Percentiles rank a stretch among this genome's conserved stretches.
These are phyloP conservation scores for Sminthopsis crassicaudata DNA, from an alignment of 2,113 vertebrate genomes.

Conservation along the genomic window DNA sequence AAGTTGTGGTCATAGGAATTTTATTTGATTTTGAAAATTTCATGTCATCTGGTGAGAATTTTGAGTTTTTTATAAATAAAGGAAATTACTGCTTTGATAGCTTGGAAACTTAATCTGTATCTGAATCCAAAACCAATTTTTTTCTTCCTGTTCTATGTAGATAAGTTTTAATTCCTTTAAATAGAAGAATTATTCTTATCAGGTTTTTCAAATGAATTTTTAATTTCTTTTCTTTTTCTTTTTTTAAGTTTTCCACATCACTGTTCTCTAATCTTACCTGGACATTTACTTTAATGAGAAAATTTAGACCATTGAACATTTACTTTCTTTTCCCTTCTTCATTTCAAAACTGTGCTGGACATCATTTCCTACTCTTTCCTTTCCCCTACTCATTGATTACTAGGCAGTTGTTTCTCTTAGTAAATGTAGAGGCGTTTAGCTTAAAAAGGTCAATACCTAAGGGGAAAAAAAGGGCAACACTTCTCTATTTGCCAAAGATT, in stretches of 20 bases:
- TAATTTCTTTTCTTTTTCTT: not conserved
- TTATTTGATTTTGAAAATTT: not conserved
- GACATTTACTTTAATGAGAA: not conserved
- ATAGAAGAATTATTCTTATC: not conserved
- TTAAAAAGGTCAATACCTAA: not conserved
- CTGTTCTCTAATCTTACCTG: not conserved
- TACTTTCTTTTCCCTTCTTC: not conserved
- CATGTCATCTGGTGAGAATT: not conserved
- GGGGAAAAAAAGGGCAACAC: not conserved
- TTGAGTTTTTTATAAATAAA: slow-evolving; percentile 44
- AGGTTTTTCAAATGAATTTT: not conserved
- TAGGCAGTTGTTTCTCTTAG: not conserved
- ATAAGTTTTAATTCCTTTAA: not conserved
- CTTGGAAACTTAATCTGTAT: not conserved
- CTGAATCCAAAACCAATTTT: not conserved
- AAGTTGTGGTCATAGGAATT: not conserved
- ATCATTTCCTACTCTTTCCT: not conserved
- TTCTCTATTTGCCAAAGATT: not conserved
- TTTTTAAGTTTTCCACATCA: not conserved
- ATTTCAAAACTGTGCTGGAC: not conserved
- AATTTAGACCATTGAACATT: not conserved
- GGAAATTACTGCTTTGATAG: not conserved
- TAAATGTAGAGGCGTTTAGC: not conserved
- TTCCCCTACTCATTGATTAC: not conserved
- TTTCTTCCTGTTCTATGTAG: not conserved